Evolutionary conservation across 2,888 invertebrate species (phyloP).

Genomic region (Caenorhabditis sp.): DNA sequence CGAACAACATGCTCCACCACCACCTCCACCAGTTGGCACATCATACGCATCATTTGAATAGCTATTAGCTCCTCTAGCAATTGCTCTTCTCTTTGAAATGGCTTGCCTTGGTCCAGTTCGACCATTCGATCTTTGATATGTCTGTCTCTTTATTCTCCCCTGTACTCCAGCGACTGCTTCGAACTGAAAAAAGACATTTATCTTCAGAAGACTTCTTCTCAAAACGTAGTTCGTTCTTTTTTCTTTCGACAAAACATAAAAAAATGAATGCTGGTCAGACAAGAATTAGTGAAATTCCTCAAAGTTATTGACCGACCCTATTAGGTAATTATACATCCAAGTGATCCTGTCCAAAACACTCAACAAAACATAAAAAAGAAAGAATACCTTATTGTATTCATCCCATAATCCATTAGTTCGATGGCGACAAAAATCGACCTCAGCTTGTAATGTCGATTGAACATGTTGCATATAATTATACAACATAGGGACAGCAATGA

Average conservation of each 20-base stretch:
- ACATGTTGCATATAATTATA: constrained; percentile 68
- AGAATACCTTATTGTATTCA: constrained; percentile 45
- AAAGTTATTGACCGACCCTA: neutral
- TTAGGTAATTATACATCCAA: neutral
- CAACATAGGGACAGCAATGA: constrained; percentile 65
- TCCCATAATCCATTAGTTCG: constrained; percentile 60
- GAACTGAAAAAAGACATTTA: constrained; percentile 26
- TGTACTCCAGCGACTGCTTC: constrained; percentile 37
- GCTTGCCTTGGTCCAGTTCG: constrained; percentile 16
- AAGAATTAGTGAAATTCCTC: neutral
- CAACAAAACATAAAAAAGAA: neutral
- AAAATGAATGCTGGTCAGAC: neutral
- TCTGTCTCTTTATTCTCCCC: constrained; percentile 48
- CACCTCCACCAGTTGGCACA: constrained; percentile 18
- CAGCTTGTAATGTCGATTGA: constrained; percentile 60
- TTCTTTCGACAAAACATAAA: neutral
- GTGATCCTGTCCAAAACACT: neutral
- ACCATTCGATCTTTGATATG: constrained; percentile 44
- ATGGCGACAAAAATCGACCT: constrained; percentile 63
- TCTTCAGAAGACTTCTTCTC: neutral
- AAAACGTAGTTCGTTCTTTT: neutral
- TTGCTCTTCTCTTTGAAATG: constrained; percentile 19
- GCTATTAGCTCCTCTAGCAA: constrained; percentile 47
- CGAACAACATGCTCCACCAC: constrained; percentile 31
- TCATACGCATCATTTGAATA: constrained; percentile 23